These are phyloP conservation scores for Acanthosepion esculentum DNA, from an alignment of 2,888 invertebrate genomes.

Conservation along the genomic window DNA sequence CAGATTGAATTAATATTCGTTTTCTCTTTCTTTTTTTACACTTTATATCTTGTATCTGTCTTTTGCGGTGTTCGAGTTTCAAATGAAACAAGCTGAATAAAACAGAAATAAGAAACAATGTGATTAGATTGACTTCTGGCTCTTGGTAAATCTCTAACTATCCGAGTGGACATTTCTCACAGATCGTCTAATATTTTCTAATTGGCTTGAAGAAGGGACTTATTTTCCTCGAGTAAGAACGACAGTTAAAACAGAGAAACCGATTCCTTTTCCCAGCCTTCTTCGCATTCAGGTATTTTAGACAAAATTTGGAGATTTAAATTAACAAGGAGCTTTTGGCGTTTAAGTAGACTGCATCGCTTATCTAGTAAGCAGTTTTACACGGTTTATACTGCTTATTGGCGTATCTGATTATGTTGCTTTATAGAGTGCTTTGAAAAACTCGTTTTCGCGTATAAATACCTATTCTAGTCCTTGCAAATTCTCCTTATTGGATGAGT, in stretches of 20 bases:
- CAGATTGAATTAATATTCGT: constrained; percentile 33
- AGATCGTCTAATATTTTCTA: not conserved
- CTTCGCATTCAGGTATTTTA: not conserved
- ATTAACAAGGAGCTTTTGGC: not conserved
- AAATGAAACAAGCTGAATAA: not conserved
- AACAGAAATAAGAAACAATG: not conserved
- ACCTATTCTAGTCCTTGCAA: too few species aligned
- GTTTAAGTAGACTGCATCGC: too few species aligned
- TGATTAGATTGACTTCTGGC: not conserved
- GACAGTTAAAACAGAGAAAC: not conserved
- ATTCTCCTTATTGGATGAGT: too few species aligned
- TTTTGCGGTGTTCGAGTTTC: not conserved
- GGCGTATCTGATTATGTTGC: too few species aligned
- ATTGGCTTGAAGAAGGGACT: not conserved
- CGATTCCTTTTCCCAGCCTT: not conserved
- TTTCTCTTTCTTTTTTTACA: not conserved
- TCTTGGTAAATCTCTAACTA: not conserved
- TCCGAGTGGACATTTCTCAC: not conserved
- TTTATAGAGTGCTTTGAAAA: too few species aligned
- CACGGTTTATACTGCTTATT: too few species aligned
- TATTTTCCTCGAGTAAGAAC: not conserved
- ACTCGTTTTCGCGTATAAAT: too few species aligned
- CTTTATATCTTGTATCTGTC: not conserved
- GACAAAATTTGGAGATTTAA: not conserved
- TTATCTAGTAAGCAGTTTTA: too few species aligned